phyloP scores from a whole-genome alignment of 2,797 vertebrate genomes.

The Prionace glauca region DNA sequence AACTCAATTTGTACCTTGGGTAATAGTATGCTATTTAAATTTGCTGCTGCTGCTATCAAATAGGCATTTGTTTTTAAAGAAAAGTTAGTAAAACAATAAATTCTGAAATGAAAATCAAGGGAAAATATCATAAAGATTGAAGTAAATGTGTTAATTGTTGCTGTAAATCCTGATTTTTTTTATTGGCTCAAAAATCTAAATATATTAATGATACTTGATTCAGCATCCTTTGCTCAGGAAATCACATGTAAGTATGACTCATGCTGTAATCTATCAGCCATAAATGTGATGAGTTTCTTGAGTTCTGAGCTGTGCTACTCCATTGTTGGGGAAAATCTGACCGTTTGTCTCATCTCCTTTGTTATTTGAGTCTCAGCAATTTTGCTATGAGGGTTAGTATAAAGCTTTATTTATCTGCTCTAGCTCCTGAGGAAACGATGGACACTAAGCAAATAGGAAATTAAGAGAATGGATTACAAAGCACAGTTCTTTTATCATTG shows the following conservation, averaged over 20 bases:
- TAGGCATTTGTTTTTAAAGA: neutral
- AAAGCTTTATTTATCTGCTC: conserved; percentile 32
- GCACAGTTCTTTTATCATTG: neutral
- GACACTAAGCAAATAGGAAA: neutral
- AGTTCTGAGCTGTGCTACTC: neutral
- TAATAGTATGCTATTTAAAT: neutral
- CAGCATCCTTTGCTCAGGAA: neutral
- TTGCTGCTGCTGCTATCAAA: neutral
- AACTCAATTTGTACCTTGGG: neutral
- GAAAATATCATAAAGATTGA: neutral
- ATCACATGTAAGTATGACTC: neutral
- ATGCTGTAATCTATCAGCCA: neutral
- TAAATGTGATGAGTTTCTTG: neutral
- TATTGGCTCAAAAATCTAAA: neutral
- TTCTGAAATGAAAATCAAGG: neutral
- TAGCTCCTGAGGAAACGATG: neutral
- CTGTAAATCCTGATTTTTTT: neutral
- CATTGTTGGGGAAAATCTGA: conserved; percentile 24
- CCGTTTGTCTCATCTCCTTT: conserved; percentile 20
- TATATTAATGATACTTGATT: neutral
- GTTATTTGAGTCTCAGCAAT: neutral
- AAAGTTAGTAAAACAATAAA: neutral
- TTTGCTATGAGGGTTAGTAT: conserved; percentile 12
- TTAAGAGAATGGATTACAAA: neutral
- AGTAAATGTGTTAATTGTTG: neutral